Base-by-base conservation (phyloP, 2,113 vertebrate genomes). In the Sinocyclocheilus maitianheensis region DNA sequence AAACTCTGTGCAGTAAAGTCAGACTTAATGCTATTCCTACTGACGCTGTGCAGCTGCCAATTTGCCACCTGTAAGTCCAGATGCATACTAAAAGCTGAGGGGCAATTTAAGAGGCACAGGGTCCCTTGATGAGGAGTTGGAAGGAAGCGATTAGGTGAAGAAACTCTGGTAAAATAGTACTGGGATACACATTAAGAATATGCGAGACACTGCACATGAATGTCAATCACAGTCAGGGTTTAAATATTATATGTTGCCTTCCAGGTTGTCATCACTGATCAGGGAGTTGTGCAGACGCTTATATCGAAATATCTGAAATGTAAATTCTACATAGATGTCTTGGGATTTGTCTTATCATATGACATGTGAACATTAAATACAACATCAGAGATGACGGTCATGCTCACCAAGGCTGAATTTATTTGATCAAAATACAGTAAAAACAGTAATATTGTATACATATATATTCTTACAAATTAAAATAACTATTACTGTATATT, bases 41-140 rank as follows among this genome's bases (percentile, higher is more conserved):
- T 87, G 89, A 91, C 55, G 60, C 53, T 74, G 85, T 85, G 76
- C 90, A 92, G 92, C 91, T 92, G 90, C 60, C 87, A 79, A 46
- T 11, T 40, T 43, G 71, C 71, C 71, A 75, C 74, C 85, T 51
- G 10, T 48, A 77, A 79, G 84, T 71, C 69, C 60, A 55, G 60
- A 24, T 58, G 67, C 84, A 89, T 78, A 88, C 67, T 79, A 77
- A 55, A 89, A 76, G 83, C 58, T 20, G 88, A 89, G 37, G 48
- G 65, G 86, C 22, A 86, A 89, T 85, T 81, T 40, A 20, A 81
- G 87, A 89, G 89, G 84, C 91, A 83, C 85, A 74, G 85, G 89
- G 89, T 89, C 84, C 84, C 85, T 13, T 71, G 34, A 90, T 85
- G 88, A 90, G 84, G 87, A 77, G 84, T 85, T 81, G 80, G 71